phyloP scores from a whole-genome alignment of 2,888 invertebrate species.

The Bibio marci region DNA sequence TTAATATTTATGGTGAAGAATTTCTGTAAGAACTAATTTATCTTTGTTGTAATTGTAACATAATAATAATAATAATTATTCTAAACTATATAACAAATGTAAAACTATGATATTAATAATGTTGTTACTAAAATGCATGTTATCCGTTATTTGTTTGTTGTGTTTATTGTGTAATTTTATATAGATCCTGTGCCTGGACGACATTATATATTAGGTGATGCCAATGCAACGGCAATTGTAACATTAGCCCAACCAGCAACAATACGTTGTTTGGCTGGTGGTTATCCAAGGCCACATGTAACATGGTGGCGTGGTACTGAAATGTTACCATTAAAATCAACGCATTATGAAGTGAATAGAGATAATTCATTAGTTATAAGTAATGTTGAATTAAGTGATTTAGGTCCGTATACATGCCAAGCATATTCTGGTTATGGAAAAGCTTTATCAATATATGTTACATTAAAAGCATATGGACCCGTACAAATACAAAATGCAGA shows the following conservation, averaged over 20 bases:
- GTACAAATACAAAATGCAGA: slow-evolving; percentile 38
- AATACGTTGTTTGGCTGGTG: slow-evolving; percentile 66
- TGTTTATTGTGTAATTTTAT: slow-evolving; percentile 2
- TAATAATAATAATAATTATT: too few relatives aligned
- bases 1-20: too few relatives aligned
- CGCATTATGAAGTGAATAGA: slow-evolving; percentile 41
- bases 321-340: slow-evolving; percentile 48
- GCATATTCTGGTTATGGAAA: slow-evolving; percentile 70
- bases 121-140: too few relatives aligned
- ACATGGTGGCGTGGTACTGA: slow-evolving; percentile 70
- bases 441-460: slow-evolving; percentile 60
- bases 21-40: too few relatives aligned
- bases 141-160: too few relatives aligned
- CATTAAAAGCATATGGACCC: slow-evolving; percentile 53
- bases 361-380: slow-evolving; percentile 61
- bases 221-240: slow-evolving; percentile 45
- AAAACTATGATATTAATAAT: too few relatives aligned
- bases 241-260: slow-evolving; percentile 50
- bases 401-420: slow-evolving; percentile 78
- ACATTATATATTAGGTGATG: slow-evolving; percentile 50
- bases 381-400: slow-evolving; percentile 47
- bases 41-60: too few relatives aligned
- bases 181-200: slow-evolving; percentile 39
- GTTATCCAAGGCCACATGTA: slow-evolving; percentile 60
- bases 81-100: too few relatives aligned